Conservation (phyloP, 2,113 vertebrate species). For the Epinephelus fuscoguttatus region DNA sequence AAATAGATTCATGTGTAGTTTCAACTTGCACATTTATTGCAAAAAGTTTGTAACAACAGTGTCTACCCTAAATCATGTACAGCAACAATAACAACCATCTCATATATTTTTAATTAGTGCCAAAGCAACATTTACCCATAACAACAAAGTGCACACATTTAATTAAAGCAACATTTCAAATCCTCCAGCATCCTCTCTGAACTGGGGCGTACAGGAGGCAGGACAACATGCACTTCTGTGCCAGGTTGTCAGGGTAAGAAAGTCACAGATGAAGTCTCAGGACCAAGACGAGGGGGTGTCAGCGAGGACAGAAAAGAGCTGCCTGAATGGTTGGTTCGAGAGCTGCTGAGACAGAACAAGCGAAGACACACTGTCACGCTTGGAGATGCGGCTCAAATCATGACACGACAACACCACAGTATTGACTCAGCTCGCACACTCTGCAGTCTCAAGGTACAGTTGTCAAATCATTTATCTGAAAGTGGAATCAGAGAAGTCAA, state of each 20-base stretch:
- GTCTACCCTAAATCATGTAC: not conserved
- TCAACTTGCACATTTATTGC: no score
- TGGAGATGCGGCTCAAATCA: slow-evolving; percentile 43
- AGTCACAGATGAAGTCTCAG: slow-evolving; percentile 31
- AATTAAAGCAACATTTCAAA: slow-evolving; percentile 3
- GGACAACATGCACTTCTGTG: slow-evolving; percentile 12
- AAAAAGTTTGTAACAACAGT: no score
- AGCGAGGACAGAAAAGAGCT: not conserved
- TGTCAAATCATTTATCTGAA: not conserved
- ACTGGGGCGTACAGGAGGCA: not conserved
- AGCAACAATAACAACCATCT: not conserved
- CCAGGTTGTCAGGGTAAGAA: not conserved
- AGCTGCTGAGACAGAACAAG: slow-evolving; percentile 70
- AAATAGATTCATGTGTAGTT: no score
- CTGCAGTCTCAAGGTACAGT: slow-evolving; percentile 74
- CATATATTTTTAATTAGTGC: not conserved
- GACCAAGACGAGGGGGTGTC: not conserved
- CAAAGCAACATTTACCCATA: not conserved
- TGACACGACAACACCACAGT: slow-evolving; percentile 3
- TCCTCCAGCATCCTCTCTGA: slow-evolving; percentile 75
- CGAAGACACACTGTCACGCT: slow-evolving; percentile 69
- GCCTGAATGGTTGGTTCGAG: slow-evolving; percentile 74
- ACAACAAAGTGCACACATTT: not conserved
- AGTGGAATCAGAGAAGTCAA: not conserved
- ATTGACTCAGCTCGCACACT: slow-evolving; percentile 45